Percentiles rank a stretch among this genome's conserved stretches.
Conservation (phyloP, 2,797 vertebrate species). For the Phyllotis vaccarum region DNA sequence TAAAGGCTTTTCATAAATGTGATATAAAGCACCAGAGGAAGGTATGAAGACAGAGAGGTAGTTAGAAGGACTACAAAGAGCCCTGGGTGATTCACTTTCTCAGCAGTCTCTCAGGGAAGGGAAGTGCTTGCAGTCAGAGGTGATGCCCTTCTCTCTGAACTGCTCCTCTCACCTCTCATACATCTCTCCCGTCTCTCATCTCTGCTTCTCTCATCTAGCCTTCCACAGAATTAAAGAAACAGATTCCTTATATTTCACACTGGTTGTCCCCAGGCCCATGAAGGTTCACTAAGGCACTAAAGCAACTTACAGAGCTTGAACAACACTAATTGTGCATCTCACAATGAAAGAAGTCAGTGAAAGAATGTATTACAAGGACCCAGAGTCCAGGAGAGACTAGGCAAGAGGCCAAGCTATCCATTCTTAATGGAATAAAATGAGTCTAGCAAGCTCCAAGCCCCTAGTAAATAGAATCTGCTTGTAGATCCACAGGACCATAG, state of each 20-base stretch:
- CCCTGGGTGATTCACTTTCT: not conserved
- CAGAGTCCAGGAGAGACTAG: not conserved
- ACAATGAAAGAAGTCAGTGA: not conserved
- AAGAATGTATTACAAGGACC: rapidly evolving
- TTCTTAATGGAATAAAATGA: not conserved
- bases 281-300: not conserved
- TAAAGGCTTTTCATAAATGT: not conserved
- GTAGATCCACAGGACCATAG: not conserved
- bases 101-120: not conserved
- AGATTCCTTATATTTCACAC: not conserved
- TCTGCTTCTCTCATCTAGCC: not conserved
- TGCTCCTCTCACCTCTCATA: not conserved
- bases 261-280: not conserved
- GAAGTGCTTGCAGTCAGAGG: not conserved
- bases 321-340: not conserved
- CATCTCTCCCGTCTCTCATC: not conserved
- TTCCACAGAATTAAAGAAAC: not conserved
- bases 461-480: not conserved
- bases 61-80: not conserved
- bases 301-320: not conserved
- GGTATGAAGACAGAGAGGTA: not conserved
- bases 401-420: not conserved
- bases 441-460: not conserved
- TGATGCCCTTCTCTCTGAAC: not conserved
- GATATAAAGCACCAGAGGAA: not conserved